These are phyloP conservation scores for Sesamia nonagrioides DNA, from an alignment of 1,140 invertebrate genomes.

Conservation along the genomic window DNA sequence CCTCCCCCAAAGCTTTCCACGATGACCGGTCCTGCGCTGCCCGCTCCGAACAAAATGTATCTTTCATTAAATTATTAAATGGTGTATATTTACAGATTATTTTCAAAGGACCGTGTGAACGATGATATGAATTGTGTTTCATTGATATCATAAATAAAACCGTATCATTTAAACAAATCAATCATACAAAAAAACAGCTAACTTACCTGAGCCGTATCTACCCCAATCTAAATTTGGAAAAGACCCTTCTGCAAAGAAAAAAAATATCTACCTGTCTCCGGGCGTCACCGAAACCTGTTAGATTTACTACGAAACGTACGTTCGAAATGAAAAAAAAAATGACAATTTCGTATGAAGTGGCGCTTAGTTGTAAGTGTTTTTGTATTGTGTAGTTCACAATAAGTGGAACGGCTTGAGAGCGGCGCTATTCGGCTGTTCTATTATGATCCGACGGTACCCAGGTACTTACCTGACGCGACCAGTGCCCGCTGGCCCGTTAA, in stretches of 20 bases:
- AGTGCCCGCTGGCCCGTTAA: slow-evolving; percentile 58
- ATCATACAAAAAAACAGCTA: not conserved
- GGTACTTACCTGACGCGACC: slow-evolving; percentile 67
- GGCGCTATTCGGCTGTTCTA: slow-evolving; percentile 38
- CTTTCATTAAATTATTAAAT: no score
- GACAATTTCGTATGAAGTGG: slow-evolving; percentile 70
- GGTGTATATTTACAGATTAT: not conserved
- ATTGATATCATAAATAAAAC: slow-evolving; percentile 1
- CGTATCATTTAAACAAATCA: slow-evolving; percentile 35
- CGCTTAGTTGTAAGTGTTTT: slow-evolving; percentile 68
- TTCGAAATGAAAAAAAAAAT: slow-evolving; percentile 65
- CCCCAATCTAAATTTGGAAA: slow-evolving; percentile 58
- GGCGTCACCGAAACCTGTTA: slow-evolving; percentile 47
- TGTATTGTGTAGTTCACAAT: slow-evolving; percentile 45
- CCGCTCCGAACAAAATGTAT: no score
- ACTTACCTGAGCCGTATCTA: slow-evolving; percentile 30
- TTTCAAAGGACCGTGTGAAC: not conserved
- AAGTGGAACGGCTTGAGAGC: slow-evolving; percentile 57
- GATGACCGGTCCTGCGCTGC: no score
- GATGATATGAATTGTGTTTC: not conserved
- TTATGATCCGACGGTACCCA: slow-evolving; percentile 47
- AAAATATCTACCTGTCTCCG: slow-evolving; percentile 71
- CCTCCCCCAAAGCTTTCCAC: no score
- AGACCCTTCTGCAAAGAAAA: slow-evolving; percentile 64
- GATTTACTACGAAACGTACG: slow-evolving; percentile 77